phyloP scores from a whole-genome alignment of 2,113 vertebrate genomes.

The Hyaena hyaena region DNA sequence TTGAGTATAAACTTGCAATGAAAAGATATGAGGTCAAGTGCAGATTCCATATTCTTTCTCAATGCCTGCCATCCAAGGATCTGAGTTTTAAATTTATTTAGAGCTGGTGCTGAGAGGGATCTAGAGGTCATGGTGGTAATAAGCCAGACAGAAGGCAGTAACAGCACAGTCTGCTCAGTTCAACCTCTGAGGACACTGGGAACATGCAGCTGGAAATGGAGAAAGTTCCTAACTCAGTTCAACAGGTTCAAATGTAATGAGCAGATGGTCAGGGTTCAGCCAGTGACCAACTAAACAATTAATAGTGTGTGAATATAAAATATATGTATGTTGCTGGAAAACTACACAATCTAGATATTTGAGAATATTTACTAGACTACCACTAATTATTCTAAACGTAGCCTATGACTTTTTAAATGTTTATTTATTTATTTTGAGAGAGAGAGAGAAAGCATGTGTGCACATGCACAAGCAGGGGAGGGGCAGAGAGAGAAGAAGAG shows the following conservation, averaged over 20 bases:
- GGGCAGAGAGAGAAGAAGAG: too few relatives aligned
- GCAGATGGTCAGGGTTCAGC: constrained; percentile 22
- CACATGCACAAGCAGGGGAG: too few relatives aligned
- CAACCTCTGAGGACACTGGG: neutral
- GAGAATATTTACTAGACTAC: neutral
- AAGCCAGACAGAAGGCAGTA: constrained; percentile 44
- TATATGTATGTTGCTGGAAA: neutral
- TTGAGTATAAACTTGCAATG: constrained; percentile 34
- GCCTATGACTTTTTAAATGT: neutral
- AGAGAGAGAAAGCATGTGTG: too few relatives aligned
- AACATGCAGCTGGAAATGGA: neutral
- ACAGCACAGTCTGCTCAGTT: neutral
- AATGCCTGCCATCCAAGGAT: neutral
- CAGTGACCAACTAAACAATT: neutral
- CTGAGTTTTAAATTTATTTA: constrained; percentile 60
- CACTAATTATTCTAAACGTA: neutral
- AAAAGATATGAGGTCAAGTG: constrained; percentile 61
- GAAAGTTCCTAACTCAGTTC: constrained; percentile 18
- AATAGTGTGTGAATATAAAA: constrained; percentile 28
- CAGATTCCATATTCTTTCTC: constrained; percentile 30
- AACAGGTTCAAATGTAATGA: neutral
- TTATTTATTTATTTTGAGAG: too few relatives aligned
- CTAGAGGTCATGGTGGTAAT: neutral
- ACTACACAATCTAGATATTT: neutral
- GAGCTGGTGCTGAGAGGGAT: neutral